Percentiles rank a stretch among this genome's conserved stretches.
Conservation (phyloP, 2,113 vertebrate genomes). For the Galbula dea region DNA sequence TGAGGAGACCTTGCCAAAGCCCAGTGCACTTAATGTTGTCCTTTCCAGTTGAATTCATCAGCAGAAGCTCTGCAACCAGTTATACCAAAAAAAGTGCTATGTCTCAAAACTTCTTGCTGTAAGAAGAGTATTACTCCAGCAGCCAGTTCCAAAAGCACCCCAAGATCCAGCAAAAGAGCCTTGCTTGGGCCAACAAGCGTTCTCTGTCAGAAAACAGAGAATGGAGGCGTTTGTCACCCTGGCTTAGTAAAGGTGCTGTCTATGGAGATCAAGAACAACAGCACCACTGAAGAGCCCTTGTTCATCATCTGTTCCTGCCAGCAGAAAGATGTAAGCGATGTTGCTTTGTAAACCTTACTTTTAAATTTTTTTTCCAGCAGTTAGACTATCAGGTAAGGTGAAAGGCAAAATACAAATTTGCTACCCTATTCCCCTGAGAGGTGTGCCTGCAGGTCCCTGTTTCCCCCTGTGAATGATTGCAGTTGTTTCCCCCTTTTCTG, state of each 20-base stretch:
- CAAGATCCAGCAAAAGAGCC: constrained; percentile 26
- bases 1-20: too few relatives aligned
- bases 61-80: constrained; percentile 11
- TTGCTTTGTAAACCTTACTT: background rate
- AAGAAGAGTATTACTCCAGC: constrained; percentile 38
- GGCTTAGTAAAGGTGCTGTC: constrained; percentile 62
- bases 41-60: constrained; percentile 57
- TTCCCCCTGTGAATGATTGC: background rate
- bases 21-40: constrained; percentile 65
- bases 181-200: background rate
- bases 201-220: constrained; percentile 35
- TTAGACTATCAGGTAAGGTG: too few relatives aligned
- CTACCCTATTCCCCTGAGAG: too few relatives aligned
- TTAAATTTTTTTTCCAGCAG: too few relatives aligned
- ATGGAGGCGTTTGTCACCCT: constrained; percentile 13
- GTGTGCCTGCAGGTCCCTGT: too few relatives aligned
- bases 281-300: constrained; percentile 87
- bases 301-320: constrained; percentile 76
- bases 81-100: background rate
- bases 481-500: background rate
- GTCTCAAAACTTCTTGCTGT: constrained; percentile 57
- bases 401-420: background rate
- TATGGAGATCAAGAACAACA: constrained; percentile 78
- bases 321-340: constrained; percentile 51
- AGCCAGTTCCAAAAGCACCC: constrained; percentile 13